Evolutionary conservation across 2,113 vertebrate genomes (phyloP), one percentile per base, ranked within the genome.

Genomic region (Hymenochirus boettgeri): DNA sequence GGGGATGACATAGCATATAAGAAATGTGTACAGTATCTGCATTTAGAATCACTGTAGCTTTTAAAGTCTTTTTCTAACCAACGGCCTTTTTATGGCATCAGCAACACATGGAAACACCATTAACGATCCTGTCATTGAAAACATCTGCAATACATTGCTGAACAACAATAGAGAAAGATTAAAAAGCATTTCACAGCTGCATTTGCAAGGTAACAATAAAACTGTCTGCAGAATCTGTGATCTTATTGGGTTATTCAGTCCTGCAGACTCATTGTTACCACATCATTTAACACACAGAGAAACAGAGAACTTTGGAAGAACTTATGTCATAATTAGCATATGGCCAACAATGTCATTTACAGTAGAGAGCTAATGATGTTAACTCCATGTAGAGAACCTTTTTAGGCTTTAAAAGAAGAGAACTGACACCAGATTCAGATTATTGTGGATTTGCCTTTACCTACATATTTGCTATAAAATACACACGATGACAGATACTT

Each of bases 141-240:
- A 56, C 64, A 59, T 67, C 56, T 67, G 64, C 64, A 67, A 59
- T 46, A 58, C 64, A 67, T 67, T 67, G 56, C 46, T 25, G 54
- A 39, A 42, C 47, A 27, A 56, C 56, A 67, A 67, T 67, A 59
- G 59, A 59, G 56, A 52, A 57, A 67, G 63, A 66, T 66, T 66
- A 66, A 67, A 59, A 67, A 35, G 50, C 47, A 67, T 67, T 67
- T 67, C 59, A 59, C 45, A 67, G 64, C 10, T 59, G 23, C 33
- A 37, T 47, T 52, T 29, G 57, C 39, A 59, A 26, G n/a, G 35
- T 67, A 59, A 67, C 46, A 52, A 47, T 23, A 51, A 67, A 59
- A 57, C 33, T 67, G 56, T 55, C 55, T 59, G 35, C 22, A 42
- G 64, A 46, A 42, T 52, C 64, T 59, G 18, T n/a, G 37, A 52